Base-by-base conservation (phyloP, 2,888 invertebrate species). In the Tenthredo amoena region DNA sequence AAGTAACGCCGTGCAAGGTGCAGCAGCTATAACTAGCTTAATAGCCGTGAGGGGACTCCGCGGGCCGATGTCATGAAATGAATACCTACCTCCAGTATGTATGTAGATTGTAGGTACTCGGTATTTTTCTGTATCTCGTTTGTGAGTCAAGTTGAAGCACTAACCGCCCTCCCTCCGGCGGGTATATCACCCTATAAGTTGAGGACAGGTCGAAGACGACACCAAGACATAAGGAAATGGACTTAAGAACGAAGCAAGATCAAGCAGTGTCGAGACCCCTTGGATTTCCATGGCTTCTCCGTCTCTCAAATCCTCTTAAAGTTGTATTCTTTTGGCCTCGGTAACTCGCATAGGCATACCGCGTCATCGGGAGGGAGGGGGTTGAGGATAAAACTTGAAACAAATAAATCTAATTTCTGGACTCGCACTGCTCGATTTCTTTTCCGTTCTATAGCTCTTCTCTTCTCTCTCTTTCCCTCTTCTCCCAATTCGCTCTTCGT, bases 291-390 rank as follows among this genome's bases (percentile, higher is more conserved):
- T 92, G 93, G 93, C 93, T 93, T 93, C 93, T 87, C 90, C 91
- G 91, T 90, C 92, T 92, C 91, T 87, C 89, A 90, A 93, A 93
- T 93, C 93, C 93, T 93, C 93, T 93, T 93, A 93, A 93, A 92
- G 91, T 92, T 92, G 93, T 93, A 93, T 93, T 93, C 93, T 91
- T 93, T 93, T 93, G 93, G 93, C 93, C 93, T 93, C 93, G 90
- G 90, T 87, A 88, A 88, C 83, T 83, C 50, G 83, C 83, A 31
- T 37, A 81, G 58, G 50, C 43, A 81, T 62, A 37, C 88, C 89
- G 89, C 88, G 89, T 72, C 86, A 86, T 81, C 82, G 72, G 85
- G 68, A 86, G 85, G 85, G 86, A 86, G 84, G 85, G 85, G 86
- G 77, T 84, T 82, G 85, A 83, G 79, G 26, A 62, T 65, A 77